phyloP scores from a whole-genome alignment of 1,140 invertebrate genomes.

The Steinernema feltiae region DNA sequence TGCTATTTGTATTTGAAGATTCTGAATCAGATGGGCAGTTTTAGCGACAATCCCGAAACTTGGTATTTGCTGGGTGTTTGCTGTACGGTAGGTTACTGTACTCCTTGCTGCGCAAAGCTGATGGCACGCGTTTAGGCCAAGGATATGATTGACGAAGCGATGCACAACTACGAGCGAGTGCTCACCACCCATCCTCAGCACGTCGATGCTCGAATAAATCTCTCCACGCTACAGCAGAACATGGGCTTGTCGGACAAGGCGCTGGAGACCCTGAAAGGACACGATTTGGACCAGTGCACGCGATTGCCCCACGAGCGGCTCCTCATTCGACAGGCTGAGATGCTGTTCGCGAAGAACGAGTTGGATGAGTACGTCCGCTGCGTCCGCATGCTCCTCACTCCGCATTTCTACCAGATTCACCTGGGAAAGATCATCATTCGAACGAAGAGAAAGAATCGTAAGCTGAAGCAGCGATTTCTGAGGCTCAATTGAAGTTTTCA shows the following conservation, averaged over 20 bases:
- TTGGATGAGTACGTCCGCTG: constrained; percentile 43
- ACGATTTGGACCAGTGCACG: constrained; percentile 47
- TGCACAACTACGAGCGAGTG: constrained; percentile 40
- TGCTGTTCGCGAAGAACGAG: constrained; percentile 39
- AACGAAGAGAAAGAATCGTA: background rate
- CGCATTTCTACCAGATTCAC: constrained; percentile 51
- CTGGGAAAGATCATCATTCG: background rate
- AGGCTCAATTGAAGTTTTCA: background rate
- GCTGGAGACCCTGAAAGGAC: constrained; percentile 46
- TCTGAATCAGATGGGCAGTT: constrained; percentile 17
- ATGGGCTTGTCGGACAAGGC: constrained; percentile 43
- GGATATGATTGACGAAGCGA: constrained; percentile 35
- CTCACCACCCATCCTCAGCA: constrained; percentile 40
- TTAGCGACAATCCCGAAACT: constrained; percentile 22
- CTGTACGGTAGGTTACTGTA: background rate
- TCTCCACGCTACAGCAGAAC: constrained; percentile 50
- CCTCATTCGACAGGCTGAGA: constrained; percentile 51
- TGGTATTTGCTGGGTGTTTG: constrained; percentile 24
- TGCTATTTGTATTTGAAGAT: constrained; percentile 18
- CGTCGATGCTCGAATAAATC: constrained; percentile 54
- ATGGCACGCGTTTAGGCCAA: constrained; percentile 22
- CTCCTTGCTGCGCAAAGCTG: background rate
- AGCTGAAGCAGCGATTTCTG: background rate
- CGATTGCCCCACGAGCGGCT: constrained; percentile 51
- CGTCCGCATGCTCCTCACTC: constrained; percentile 46